phyloP scores from a whole-genome alignment of 2,113 vertebrate species.

The Chamaea fasciata region DNA sequence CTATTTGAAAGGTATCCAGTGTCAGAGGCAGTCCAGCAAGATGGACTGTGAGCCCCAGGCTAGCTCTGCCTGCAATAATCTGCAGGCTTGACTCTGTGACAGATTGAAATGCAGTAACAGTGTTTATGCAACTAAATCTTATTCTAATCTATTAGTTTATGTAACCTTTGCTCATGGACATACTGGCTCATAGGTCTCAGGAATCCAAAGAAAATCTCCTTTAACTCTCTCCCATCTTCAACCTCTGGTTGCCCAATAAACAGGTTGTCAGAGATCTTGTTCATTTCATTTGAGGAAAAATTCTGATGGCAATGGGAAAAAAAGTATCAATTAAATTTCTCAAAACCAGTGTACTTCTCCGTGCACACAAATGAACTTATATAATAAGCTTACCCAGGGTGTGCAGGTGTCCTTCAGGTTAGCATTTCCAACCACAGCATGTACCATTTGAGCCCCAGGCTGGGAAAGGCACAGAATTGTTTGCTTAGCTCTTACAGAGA shows the following conservation, averaged over 20 bases:
- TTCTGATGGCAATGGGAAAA: accelerated
- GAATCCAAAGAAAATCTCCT: not conserved
- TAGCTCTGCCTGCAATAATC: constrained; percentile 28
- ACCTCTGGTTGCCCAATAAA: not conserved
- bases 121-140: constrained; percentile 61
- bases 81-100: constrained; percentile 26
- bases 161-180: constrained; percentile 36
- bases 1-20: not conserved
- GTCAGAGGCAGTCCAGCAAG: not conserved
- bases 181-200: not conserved
- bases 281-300: not conserved
- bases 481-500: not conserved
- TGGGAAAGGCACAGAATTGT: not conserved
- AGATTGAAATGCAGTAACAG: constrained; percentile 41
- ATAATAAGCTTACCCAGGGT: not conserved
- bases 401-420: not conserved
- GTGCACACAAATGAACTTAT: not conserved
- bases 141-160: constrained; percentile 59
- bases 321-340: not conserved
- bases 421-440: not conserved
- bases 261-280: not conserved
- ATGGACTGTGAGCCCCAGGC: not conserved
- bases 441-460: not conserved
- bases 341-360: not conserved
- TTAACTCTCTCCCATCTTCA: not conserved